Percentiles rank a stretch among this genome's conserved stretches.
Evolutionary conservation across 2,888 invertebrate species (phyloP).

Genomic region (Noctua janthe): DNA sequence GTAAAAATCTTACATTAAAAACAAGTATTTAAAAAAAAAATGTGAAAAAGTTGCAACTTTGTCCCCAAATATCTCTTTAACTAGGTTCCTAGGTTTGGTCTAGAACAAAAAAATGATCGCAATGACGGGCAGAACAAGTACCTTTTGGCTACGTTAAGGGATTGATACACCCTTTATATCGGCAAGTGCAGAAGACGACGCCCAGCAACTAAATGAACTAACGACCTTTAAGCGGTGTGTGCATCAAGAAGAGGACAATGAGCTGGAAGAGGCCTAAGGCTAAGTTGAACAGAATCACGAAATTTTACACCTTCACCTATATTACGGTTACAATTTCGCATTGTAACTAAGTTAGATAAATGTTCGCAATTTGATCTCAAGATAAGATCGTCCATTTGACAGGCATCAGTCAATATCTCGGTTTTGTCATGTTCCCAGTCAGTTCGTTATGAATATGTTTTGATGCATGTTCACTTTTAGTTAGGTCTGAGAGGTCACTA

Average conservation of each 20-base stretch:
- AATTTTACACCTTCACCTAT: not conserved
- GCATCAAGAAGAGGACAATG: not conserved
- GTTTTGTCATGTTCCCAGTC: conserved; percentile 7
- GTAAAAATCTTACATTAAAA: too few species aligned
- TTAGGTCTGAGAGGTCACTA: conserved; percentile 12
- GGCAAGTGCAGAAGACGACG: too few species aligned
- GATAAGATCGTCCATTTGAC: conserved; percentile 29
- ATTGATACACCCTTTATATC: too few species aligned
- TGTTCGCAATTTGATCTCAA: conserved; percentile 10
- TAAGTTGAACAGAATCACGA: not conserved
- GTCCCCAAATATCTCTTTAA: too few species aligned
- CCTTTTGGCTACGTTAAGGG: too few species aligned
- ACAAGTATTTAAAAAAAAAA: too few species aligned
- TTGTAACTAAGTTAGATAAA: not conserved
- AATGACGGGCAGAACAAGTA: too few species aligned
- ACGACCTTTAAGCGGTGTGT: too few species aligned
- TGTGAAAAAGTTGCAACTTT: too few species aligned
- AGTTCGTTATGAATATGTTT: conserved; percentile 29
- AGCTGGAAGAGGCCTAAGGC: not conserved
- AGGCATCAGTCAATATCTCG: conserved; percentile 15
- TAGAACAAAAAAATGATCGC: too few species aligned
- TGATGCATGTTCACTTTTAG: not conserved
- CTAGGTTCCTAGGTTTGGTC: too few species aligned
- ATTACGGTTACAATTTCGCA: not conserved
- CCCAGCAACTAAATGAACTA: too few species aligned